Conservation (phyloP, 2,888 invertebrate species). For the Plagodis dolabraria region DNA sequence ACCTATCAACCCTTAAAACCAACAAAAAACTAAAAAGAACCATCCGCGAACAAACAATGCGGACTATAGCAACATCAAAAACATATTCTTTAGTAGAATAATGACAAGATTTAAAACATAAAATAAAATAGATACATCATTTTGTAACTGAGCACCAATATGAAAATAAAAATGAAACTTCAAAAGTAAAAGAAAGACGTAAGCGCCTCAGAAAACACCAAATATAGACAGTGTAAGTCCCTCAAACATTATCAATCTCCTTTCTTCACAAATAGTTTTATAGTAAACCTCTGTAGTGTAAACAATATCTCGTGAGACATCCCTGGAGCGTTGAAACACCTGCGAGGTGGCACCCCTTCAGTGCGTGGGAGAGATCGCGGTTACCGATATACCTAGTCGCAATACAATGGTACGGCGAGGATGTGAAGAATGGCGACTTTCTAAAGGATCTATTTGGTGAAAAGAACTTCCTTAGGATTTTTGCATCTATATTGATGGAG, state of each 20-base stretch:
- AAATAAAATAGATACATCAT: neutral
- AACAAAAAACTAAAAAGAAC: conserved; percentile 5
- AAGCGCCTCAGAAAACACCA: neutral
- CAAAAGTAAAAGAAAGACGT: neutral
- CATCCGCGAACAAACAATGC: neutral
- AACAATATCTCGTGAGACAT: conserved; percentile 12
- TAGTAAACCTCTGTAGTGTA: conserved; percentile 1
- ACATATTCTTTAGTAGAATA: neutral
- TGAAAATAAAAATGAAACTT: too few relatives aligned
- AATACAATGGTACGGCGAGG: neutral
- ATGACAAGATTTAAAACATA: neutral
- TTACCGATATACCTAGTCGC: conserved; percentile 2
- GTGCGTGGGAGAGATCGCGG: conserved; percentile 17
- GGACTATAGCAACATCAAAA: neutral
- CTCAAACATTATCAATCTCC: too few relatives aligned
- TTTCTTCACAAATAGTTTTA: neutral
- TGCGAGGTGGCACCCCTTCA: conserved; percentile 14
- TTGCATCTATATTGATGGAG: too few relatives aligned
- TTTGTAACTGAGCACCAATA: too few relatives aligned
- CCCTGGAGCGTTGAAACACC: conserved; percentile 9
- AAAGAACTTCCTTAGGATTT: neutral
- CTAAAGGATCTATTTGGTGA: neutral
- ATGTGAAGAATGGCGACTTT: conserved; percentile 1
- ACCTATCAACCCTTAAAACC: conserved; percentile 7
- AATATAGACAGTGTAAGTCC: too few relatives aligned